Percentiles rank a stretch among this genome's conserved stretches.
Conservation (phyloP, 2,888 invertebrate species). For the Caenorhabditis plicata region DNA sequence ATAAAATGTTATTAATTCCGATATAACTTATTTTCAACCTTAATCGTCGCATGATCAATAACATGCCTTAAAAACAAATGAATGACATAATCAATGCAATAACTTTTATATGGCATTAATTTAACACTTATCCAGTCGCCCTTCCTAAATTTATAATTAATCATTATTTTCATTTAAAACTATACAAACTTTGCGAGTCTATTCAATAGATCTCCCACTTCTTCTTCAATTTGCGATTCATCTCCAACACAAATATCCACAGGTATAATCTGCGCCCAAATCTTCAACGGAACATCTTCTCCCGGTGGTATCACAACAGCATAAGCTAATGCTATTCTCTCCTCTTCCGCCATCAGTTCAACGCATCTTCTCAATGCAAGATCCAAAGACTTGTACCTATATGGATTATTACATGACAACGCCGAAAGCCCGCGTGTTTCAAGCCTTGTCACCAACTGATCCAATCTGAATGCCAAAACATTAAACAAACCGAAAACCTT, state of each 20-base stretch:
- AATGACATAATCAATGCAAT: slow-evolving; percentile 13
- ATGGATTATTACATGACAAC: slow-evolving; percentile 25
- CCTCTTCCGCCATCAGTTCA: slow-evolving; percentile 17
- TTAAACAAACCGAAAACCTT: no score
- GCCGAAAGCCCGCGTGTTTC: slow-evolving; percentile 16
- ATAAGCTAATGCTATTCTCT: slow-evolving; percentile 21
- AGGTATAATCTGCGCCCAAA: slow-evolving; percentile 31
- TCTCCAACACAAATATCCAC: slow-evolving; percentile 25
- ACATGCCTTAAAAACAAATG: slow-evolving; percentile 20
- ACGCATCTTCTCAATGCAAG: slow-evolving; percentile 24
- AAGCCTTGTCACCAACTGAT: slow-evolving; percentile 9
- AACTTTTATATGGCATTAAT: slow-evolving; percentile 7
- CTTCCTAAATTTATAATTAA: background rate
- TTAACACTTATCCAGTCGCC: slow-evolving; percentile 16
- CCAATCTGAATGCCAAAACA: slow-evolving; percentile 16
- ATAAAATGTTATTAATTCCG: background rate
- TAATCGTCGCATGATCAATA: slow-evolving; percentile 11
- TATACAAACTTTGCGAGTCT: slow-evolving; percentile 4
- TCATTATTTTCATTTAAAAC: background rate
- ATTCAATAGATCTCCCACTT: slow-evolving; percentile 20
- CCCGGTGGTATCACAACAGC: slow-evolving; percentile 31
- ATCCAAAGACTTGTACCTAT: slow-evolving; percentile 18
- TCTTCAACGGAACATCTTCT: slow-evolving; percentile 21
- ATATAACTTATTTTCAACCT: no score
- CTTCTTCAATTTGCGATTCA: slow-evolving; percentile 20